Evolutionary conservation across 1,140 invertebrate genomes (phyloP), one percentile per base, ranked within the genome.

Genomic region (Oedothorax gibbosus): DNA sequence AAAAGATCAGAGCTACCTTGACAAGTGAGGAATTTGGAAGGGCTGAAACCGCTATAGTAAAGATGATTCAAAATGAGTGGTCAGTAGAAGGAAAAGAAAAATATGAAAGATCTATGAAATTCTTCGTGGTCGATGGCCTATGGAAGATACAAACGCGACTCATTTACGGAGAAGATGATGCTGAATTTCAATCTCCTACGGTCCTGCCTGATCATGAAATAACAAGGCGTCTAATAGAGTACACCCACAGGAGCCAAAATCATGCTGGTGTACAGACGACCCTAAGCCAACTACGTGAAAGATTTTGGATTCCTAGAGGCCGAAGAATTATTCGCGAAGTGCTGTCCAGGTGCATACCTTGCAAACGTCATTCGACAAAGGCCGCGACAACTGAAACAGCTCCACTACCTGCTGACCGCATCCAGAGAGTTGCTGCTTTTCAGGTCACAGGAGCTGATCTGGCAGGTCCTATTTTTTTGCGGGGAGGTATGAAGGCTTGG

Each of bases 231-330:
- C 50, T 54, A n/a, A 66, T 79, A n/a, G 10, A 11, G 35, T 20
- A 79, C 21, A 53, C 10, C 50, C 76, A 79, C 69, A 56, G 5
- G 12, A 12, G n/a, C 10, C n/a, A 54, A 21, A 66, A 18, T 4
- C 66, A 81, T 51, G 49, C 21, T 81, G 54, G 54, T 0, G 35
- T 51, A 15, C 7, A 20, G 14, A 50, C 65, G 7, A 72, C 56
- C 15, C 64, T 82, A 64, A 20, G 35, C 4, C 56, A 82, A 1
- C 20, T 80, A 62, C 10, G 56, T 51, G 78, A 81, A 54, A 51
- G 51, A 72, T 82, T 72, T 51, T 82, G 56, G 68, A 82, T 82
- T 73, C 69, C 79, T 15, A 50, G 21, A 14, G 79, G 79, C 15
- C 56, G 68, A 15, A 64, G 35, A 53, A 20, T 82, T 72, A 50